A percentile compares a stretch with the other conserved stretches of the same genome.
Conservation (phyloP, 37 sponge, comb jelly and placozoan genomes). For the Spongilla lacustris region DNA sequence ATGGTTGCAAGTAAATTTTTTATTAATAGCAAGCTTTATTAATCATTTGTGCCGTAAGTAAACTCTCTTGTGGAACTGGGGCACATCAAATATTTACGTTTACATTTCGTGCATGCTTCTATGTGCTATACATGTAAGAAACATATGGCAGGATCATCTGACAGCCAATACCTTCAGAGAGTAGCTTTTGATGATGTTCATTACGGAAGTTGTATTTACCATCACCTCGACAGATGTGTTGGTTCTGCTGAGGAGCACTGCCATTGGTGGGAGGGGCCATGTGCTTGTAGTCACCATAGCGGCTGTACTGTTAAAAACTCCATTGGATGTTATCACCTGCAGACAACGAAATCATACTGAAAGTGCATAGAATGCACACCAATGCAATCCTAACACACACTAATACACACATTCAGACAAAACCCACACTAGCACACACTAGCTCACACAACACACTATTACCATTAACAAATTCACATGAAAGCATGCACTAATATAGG, state of each 20-base stretch:
- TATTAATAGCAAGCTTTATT: no score
- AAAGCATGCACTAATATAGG: no score
- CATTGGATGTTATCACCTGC: conserved; percentile 37
- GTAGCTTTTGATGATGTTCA: background rate
- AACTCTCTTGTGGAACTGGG: no score
- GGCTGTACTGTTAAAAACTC: conserved; percentile 16
- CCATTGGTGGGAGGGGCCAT: conserved; percentile 29
- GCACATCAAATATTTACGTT: no score
- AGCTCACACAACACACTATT: background rate
- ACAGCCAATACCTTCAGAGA: background rate
- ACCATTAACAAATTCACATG: no score
- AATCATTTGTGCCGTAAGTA: no score
- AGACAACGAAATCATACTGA: background rate
- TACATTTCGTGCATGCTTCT: no score
- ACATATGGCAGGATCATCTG: no score
- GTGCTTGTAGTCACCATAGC: background rate
- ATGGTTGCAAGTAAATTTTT: no score
- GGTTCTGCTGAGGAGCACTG: background rate
- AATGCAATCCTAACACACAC: background rate
- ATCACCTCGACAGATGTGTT: background rate
- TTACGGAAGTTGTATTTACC: background rate
- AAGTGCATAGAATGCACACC: background rate
- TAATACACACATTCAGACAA: background rate
- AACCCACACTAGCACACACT: no score
- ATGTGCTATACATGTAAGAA: no score